phyloP scores from a whole-genome alignment of 2,113 vertebrate species.

The Vombatus ursinus region DNA sequence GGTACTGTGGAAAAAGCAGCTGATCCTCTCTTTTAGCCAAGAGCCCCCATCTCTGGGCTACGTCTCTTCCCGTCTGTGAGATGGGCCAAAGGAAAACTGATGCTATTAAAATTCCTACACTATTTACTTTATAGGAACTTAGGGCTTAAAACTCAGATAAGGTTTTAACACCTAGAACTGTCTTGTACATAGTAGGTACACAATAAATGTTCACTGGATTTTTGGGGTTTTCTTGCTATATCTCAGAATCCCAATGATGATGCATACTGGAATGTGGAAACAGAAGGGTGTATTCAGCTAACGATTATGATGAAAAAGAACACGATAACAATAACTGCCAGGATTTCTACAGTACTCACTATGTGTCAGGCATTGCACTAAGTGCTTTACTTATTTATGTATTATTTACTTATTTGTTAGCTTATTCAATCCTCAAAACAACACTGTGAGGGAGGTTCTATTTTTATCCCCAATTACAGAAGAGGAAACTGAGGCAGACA shows the following conservation, averaged over 20 bases:
- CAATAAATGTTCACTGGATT: background rate
- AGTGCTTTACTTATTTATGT: too few species aligned
- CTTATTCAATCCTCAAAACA: too few species aligned
- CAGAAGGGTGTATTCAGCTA: too few species aligned
- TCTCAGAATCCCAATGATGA: slow-evolving; percentile 33
- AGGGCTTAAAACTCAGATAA: background rate
- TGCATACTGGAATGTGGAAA: background rate
- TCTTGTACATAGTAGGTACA: background rate
- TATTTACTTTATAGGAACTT: background rate
- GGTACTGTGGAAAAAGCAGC: background rate
- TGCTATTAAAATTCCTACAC: slow-evolving; percentile 19
- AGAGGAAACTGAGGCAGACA: too few species aligned
- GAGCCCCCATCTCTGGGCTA: background rate
- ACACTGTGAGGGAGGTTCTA: too few species aligned
- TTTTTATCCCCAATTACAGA: too few species aligned
- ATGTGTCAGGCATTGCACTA: too few species aligned
- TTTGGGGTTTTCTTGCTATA: slow-evolving; percentile 24
- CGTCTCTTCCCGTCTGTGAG: background rate
- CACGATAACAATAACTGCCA: too few species aligned
- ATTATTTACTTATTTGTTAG: too few species aligned
- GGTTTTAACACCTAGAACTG: background rate
- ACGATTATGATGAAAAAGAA: too few species aligned
- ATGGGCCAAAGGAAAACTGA: slow-evolving; percentile 29
- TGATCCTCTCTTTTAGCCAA: slow-evolving; percentile 34
- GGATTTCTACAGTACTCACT: too few species aligned